Evolutionary conservation across 2,888 invertebrate genomes (phyloP).

Genomic region (Hirtodrosophila cameraria): DNA sequence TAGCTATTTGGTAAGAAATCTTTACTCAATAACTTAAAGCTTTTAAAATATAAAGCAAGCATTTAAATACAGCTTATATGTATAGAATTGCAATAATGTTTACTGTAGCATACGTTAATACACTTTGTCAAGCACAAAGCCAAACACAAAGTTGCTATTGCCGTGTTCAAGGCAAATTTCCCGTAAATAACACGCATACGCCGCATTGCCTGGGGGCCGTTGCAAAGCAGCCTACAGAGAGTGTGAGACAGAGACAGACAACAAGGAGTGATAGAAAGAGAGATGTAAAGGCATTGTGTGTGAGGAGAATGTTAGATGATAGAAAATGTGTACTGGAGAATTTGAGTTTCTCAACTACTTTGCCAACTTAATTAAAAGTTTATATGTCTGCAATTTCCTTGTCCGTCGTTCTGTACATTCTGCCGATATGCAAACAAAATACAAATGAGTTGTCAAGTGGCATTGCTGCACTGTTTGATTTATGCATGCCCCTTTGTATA

Average conservation of each 20-base stretch:
- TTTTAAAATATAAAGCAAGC: neutral
- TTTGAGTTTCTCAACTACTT: slow-evolving; percentile 55
- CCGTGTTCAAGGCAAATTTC: slow-evolving; percentile 11
- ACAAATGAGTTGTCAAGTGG: slow-evolving; percentile 36
- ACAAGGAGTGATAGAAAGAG: neutral
- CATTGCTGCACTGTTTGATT: slow-evolving; percentile 27
- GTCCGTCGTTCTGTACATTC: slow-evolving; percentile 9
- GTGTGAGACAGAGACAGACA: neutral
- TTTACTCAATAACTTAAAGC: too few relatives aligned
- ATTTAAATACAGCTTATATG: slow-evolving; percentile 1
- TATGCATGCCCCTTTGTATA: slow-evolving; percentile 10
- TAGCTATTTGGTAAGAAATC: too few relatives aligned
- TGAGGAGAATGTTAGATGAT: neutral
- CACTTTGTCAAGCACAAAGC: neutral
- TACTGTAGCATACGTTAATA: slow-evolving; percentile 6
- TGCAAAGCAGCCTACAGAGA: neutral
- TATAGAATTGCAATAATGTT: slow-evolving; percentile 7
- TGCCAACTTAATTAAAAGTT: slow-evolving; percentile 76
- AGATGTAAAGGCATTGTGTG: neutral
- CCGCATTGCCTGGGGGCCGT: slow-evolving; percentile 23
- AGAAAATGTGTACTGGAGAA: neutral
- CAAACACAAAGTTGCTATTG: slow-evolving; percentile 7
- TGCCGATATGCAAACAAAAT: slow-evolving; percentile 48
- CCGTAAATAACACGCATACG: slow-evolving; percentile 38
- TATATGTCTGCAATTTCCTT: slow-evolving; percentile 69